Evolutionary conservation across 2,888 invertebrate genomes (phyloP).

Genomic region (Drosophila parthenogenetica): DNA sequence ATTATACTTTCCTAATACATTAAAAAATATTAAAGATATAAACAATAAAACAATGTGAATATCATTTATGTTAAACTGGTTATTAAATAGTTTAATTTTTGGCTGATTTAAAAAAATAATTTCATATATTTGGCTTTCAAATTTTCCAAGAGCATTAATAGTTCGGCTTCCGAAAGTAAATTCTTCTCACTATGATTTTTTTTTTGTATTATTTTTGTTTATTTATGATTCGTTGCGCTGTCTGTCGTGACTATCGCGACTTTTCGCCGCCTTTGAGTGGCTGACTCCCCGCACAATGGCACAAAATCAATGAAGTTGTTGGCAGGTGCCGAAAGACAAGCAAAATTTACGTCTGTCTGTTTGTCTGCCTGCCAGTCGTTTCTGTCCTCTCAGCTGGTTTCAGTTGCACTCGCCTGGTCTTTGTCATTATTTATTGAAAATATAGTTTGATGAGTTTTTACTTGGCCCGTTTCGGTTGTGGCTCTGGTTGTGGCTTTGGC

Average conservation of each 20-base stretch:
- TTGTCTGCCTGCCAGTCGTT: constrained; percentile 3
- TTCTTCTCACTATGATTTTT: too few species aligned
- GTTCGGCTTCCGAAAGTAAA: neutral
- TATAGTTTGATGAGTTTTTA: constrained; percentile 80
- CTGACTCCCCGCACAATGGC: constrained; percentile 48
- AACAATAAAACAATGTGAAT: too few species aligned
- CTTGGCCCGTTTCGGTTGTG: constrained; percentile 37
- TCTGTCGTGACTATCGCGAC: constrained; percentile 50
- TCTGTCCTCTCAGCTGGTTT: too few species aligned
- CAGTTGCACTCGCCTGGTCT: neutral
- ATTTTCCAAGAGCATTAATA: neutral
- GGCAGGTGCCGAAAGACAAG: constrained; percentile 18
- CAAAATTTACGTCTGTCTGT: constrained; percentile 17
- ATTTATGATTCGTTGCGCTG: constrained; percentile 46
- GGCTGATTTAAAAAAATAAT: too few species aligned
- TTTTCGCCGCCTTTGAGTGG: constrained; percentile 29
- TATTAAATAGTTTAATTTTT: too few species aligned
- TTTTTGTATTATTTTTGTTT: constrained; percentile 26
- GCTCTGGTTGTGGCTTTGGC: constrained; percentile 18
- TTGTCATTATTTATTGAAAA: constrained; percentile 80
- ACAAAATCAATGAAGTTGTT: constrained; percentile 75
- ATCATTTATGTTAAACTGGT: too few species aligned
- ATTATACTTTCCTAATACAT: neutral
- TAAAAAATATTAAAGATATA: too few species aligned
- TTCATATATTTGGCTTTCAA: too few species aligned